These are phyloP conservation scores for Climacteris rufus DNA, from an alignment of 2,113 vertebrate genomes.

Conservation along the genomic window DNA sequence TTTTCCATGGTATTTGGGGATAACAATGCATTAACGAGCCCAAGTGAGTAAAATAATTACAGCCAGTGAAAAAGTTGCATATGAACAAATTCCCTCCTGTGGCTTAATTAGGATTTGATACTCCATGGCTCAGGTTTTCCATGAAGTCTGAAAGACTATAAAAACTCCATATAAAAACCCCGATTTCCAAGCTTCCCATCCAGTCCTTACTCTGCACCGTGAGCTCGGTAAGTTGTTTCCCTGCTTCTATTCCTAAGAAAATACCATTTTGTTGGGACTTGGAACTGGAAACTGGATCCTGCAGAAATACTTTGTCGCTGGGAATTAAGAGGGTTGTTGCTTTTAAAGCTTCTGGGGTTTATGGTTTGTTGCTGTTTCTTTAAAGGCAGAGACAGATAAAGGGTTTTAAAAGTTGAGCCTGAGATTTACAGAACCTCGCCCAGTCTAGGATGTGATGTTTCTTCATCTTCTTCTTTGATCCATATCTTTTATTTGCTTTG, in stretches of 20 bases:
- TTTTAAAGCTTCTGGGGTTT: background rate
- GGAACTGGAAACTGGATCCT: background rate
- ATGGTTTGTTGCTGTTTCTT: too few species aligned
- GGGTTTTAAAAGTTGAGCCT: background rate
- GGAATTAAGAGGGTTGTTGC: background rate
- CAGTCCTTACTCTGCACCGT: background rate
- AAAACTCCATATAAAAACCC: constrained; percentile 4
- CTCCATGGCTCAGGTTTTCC: background rate
- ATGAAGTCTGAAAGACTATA: background rate
- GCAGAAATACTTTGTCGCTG: background rate
- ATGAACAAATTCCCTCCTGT: background rate
- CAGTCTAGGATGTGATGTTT: background rate
- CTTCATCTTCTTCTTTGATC: background rate
- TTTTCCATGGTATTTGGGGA: background rate
- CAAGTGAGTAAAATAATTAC: background rate
- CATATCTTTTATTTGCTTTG: background rate
- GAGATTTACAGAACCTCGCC: background rate
- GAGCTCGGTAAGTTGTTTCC: constrained; percentile 26
- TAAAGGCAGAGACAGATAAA: too few species aligned
- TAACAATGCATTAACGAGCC: background rate
- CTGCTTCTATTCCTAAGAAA: background rate
- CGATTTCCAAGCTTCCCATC: background rate
- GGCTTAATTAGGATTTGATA: background rate
- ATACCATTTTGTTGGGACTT: background rate
- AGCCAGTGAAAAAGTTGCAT: background rate